Evolutionary conservation across 2,888 invertebrate species (phyloP).

Genomic region (Tigriopus californicus): DNA sequence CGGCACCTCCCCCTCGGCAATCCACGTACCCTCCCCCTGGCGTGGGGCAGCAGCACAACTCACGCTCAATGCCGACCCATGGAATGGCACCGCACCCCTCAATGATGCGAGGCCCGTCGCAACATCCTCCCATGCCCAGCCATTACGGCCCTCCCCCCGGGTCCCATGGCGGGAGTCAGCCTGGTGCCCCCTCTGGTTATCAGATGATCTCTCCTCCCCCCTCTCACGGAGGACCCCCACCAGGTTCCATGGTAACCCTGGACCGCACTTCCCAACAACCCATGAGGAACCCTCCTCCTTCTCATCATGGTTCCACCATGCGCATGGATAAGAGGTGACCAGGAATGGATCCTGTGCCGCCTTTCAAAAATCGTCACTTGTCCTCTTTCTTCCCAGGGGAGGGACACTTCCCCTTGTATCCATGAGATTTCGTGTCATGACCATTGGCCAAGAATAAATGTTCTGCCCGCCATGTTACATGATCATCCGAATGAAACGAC

Average conservation of each 20-base stretch:
- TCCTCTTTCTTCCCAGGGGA: too few species aligned
- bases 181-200: slow-evolving; percentile 30
- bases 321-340: not conserved
- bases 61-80: slow-evolving; percentile 39
- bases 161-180: too few species aligned
- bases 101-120: slow-evolving; percentile 72
- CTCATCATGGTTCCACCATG: not conserved
- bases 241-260: not conserved
- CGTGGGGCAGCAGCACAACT: not conserved
- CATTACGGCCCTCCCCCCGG: slow-evolving; percentile 24
- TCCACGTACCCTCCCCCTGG: slow-evolving; percentile 16
- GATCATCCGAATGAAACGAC: too few species aligned
- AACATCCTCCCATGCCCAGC: slow-evolving; percentile 37
- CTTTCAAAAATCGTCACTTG: too few species aligned
- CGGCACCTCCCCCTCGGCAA: slow-evolving; percentile 17
- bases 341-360: too few species aligned
- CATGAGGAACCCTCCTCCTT: not conserved
- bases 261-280: not conserved
- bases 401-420: too few species aligned
- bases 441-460: too few species aligned
- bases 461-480: too few species aligned
- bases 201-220: slow-evolving; percentile 22
- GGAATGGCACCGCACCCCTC: slow-evolving; percentile 79
- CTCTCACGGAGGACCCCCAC: slow-evolving; percentile 12
- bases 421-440: too few species aligned